Evolutionary conservation across 2,113 vertebrate genomes (phyloP).

Genomic region (Ammospiza nelsoni): DNA sequence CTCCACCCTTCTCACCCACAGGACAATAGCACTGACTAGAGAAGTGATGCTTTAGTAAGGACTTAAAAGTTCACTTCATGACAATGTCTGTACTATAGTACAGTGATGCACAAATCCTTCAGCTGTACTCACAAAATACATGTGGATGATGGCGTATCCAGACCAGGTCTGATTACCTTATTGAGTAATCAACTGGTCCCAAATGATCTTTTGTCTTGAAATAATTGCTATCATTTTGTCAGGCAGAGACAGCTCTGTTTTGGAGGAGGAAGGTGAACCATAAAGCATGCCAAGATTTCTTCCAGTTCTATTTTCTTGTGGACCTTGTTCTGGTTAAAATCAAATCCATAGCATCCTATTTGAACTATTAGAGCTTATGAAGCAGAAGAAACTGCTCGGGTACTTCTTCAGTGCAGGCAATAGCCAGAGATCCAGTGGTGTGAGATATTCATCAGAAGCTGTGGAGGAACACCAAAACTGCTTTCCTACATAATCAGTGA

Average conservation of each 20-base stretch:
- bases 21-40: neutral
- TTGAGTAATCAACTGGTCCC: neutral
- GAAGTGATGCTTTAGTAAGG: neutral
- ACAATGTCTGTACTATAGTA: fast-evolving
- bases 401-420: neutral
- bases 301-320: neutral
- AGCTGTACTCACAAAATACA: neutral
- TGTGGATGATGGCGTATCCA: neutral
- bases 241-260: neutral
- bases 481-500: neutral
- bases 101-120: neutral
- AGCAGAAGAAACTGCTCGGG: neutral
- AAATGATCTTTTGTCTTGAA: neutral
- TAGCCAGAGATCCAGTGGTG: neutral
- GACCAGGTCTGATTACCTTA: neutral
- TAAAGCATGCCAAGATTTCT: neutral
- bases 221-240: neutral
- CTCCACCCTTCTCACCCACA: neutral
- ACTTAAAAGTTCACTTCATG: neutral
- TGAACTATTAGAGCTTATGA: neutral
- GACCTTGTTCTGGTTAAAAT: neutral
- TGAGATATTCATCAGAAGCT: neutral
- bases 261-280: neutral
- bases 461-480: neutral
- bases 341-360: neutral